Evolutionary conservation across 2,113 vertebrate species (phyloP).

Genomic region (Catharus bicknelli): DNA sequence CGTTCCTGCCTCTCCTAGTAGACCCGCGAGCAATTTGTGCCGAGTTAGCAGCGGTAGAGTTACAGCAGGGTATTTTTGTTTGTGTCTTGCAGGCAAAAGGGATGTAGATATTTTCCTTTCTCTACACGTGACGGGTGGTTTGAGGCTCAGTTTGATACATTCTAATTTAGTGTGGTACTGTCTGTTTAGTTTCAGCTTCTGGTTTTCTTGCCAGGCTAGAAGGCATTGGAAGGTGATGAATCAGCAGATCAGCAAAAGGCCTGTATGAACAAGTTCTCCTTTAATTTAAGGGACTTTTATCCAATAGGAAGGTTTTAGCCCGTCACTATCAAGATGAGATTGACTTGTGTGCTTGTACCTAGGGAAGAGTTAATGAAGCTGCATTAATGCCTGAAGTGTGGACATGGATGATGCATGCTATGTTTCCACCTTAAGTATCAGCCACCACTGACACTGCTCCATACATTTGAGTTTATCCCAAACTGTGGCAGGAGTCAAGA

Average conservation of each 20-base stretch:
- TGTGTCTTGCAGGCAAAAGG: background rate
- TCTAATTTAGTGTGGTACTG: background rate
- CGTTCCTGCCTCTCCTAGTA: background rate
- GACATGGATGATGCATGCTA: accelerated
- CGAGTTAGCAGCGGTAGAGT: background rate
- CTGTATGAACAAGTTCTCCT: background rate
- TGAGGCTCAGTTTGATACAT: background rate
- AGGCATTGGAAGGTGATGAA: background rate
- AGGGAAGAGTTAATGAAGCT: background rate
- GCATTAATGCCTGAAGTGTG: background rate
- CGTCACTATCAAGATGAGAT: background rate
- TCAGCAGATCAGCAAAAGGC: background rate
- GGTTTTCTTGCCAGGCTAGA: background rate
- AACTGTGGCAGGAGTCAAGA: accelerated
- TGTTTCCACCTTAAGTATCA: accelerated
- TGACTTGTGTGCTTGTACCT: background rate
- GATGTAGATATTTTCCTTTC: background rate
- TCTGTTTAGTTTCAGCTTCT: background rate
- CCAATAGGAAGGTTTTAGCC: background rate
- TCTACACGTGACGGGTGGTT: background rate
- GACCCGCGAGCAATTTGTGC: background rate
- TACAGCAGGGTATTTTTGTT: background rate
- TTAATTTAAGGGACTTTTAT: background rate
- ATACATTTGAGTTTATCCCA: accelerated
- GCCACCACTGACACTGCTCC: background rate